phyloP scores from a whole-genome alignment of 2,888 invertebrate species.

The Sesamia inferens region DNA sequence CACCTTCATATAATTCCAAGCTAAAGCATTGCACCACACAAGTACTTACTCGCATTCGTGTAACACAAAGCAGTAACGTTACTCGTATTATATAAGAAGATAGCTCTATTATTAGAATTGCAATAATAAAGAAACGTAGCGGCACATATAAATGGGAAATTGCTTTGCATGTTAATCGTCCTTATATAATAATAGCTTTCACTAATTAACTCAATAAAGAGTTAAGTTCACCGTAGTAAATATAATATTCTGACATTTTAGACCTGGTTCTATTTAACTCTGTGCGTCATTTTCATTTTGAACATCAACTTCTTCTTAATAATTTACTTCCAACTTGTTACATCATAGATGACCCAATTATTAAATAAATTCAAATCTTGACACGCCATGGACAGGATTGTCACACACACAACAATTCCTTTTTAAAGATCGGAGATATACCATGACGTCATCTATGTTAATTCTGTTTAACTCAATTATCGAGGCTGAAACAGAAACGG shows the following conservation, averaged over 20 bases:
- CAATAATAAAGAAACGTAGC: constrained; percentile 33
- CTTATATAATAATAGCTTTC: constrained; percentile 21
- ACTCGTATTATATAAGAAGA: constrained; percentile 55
- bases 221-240: constrained; percentile 44
- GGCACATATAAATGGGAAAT: constrained; percentile 26
- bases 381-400: constrained; percentile 20
- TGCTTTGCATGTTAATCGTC: constrained; percentile 30
- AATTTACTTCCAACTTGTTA: constrained; percentile 14
- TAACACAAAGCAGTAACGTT: constrained; percentile 14
- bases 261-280: background rate
- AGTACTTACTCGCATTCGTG: constrained; percentile 3
- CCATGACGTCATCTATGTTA: constrained; percentile 31
- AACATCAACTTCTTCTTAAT: constrained; percentile 2
- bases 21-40: constrained; percentile 28
- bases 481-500: no score
- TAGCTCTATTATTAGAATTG: constrained; percentile 46
- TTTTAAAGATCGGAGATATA: constrained; percentile 11
- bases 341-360: constrained; percentile 34
- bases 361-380: constrained; percentile 35
- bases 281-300: background rate
- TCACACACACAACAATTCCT: constrained; percentile 23
- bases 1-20: constrained; percentile 7
- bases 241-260: constrained; percentile 2
- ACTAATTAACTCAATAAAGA: constrained; percentile 4
- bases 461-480: background rate